Evolutionary conservation across 2,797 vertebrate genomes (phyloP), one percentile per base, ranked within the genome.

Genomic region (Lacerta bilineata): DNA sequence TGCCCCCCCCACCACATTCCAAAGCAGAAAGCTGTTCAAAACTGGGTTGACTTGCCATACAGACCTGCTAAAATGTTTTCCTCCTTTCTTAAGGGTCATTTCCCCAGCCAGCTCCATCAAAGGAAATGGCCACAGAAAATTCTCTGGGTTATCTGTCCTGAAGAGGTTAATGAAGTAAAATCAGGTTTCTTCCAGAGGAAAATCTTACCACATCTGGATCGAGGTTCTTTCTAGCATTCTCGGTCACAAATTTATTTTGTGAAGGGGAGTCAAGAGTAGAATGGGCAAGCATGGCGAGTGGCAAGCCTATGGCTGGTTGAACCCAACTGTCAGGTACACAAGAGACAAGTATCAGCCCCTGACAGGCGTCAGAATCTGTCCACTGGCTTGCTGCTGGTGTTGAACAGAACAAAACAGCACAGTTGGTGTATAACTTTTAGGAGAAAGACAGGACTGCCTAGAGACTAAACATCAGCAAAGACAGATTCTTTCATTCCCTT

Each of bases 371-470:
- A 79, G 13, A 61, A 80, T 71, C 29, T 84, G 50, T 88, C n/a
- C 68, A 79, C 66, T 84, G 29, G 61, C 61, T 79, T 88, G 46
- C 27, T 72, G 66, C 29, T 64, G 50, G 33, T 29, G 27, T 39
- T 9, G 20, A 74, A 64, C 29, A 89, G 83, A 66, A 74, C 55
- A 80, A 80, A 85, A 75, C 39, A 74, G 50, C 25, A 10, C 78
- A 7, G n/a, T 80, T 71, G 76, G 50, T 46, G 20, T 23, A 39
- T 36, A 41, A 15, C 17, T 89, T 85, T 89, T 59, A 36, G 39
- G 33, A 85, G 29, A 64, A 85, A 36, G 25, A 80, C 61, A 64
- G 25, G 68, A 69, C 83, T 89, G 77, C 81, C 88, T 85, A 85
- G 83, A 55, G 50, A 25, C 29, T 69, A 69, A 25, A 86, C 84